Base-by-base conservation (phyloP, 2,888 invertebrate species). In the Acleris emargana region DNA sequence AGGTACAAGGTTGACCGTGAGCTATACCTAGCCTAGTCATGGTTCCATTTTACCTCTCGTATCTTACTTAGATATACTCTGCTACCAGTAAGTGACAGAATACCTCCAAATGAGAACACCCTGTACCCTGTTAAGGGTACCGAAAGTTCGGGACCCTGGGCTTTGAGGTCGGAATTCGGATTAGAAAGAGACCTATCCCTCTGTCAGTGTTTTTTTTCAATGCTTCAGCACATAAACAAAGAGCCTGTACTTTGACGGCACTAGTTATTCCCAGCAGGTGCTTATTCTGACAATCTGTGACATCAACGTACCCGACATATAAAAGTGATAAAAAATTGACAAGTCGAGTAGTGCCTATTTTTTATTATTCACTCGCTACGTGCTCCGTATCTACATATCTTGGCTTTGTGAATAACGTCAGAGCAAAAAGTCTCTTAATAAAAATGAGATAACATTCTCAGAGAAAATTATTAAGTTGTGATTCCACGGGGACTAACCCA, bases 391-490 rank as follows among this genome's bases (percentile, higher is more conserved):
- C 78, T 81, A 80, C 80, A 80, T 82, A 80, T 76, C 76, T 79
- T 84, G 80, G 84, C 86, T 89, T 90, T 89, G 88, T 85, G 85
- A 84, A 82, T 79, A 81, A 78, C 79, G 79, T 73, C 75, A 81
- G 78, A 83, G 80, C 79, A 86, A 87, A 84, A 85, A 87, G 85
- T 83, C 83, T 80, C 80, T 89, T 89, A 91, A 89, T 90, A 88
- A 90, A 90, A 89, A 89, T 86, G 85, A 86, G 84, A 87, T 87
- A 89, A 89, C 88, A 87, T 88, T 86, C 85, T 88, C 87, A 89
- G 89, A 89, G 89, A 90, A 91, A 89, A 91, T 89, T 79, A 90
- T 90, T 89, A 89, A 90, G 88, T 84, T 84, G 87, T 81, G 81
- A 85, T 85, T 88, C 91, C 88, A 73, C 70, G 67, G 88, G 86